phyloP scores from a whole-genome alignment of 2,797 vertebrate species.

The Thunnus albacares region DNA sequence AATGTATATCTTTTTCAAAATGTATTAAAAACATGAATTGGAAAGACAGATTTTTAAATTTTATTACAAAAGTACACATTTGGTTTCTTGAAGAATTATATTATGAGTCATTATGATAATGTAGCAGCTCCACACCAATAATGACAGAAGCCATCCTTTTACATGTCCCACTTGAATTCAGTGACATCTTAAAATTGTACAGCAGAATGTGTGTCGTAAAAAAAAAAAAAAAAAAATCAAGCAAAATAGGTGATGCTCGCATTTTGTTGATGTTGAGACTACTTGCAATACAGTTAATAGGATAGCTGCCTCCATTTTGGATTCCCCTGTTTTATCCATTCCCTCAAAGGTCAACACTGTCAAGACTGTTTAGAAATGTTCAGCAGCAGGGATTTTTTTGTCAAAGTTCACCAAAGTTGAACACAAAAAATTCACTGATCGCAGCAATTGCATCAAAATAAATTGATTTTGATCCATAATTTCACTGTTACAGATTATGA shows the following conservation, averaged over 20 bases:
- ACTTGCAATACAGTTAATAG: neutral
- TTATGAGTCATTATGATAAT: neutral
- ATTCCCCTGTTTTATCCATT: neutral
- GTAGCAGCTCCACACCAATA: neutral
- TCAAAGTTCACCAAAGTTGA: neutral
- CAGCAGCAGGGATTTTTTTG: too few relatives aligned
- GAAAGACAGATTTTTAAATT: neutral
- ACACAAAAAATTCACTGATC: slow-evolving; percentile 24
- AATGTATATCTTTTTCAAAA: neutral
- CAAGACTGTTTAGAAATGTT: neutral
- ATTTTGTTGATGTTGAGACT: neutral
- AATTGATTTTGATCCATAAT: neutral
- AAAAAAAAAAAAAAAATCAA: too few relatives aligned
- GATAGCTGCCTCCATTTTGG: neutral
- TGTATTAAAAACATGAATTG: too few relatives aligned
- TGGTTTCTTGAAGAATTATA: neutral
- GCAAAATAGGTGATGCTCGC: neutral
- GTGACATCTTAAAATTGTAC: neutral
- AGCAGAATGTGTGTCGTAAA: too few relatives aligned
- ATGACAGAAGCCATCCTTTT: neutral
- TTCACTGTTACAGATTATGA: neutral
- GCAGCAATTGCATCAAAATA: neutral
- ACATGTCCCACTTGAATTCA: neutral
- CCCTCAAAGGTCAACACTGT: slow-evolving; percentile 11
- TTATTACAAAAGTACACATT: neutral